phyloP scores from a whole-genome alignment of 1,140 invertebrate genomes.

The Dendrolimus punctatus region DNA sequence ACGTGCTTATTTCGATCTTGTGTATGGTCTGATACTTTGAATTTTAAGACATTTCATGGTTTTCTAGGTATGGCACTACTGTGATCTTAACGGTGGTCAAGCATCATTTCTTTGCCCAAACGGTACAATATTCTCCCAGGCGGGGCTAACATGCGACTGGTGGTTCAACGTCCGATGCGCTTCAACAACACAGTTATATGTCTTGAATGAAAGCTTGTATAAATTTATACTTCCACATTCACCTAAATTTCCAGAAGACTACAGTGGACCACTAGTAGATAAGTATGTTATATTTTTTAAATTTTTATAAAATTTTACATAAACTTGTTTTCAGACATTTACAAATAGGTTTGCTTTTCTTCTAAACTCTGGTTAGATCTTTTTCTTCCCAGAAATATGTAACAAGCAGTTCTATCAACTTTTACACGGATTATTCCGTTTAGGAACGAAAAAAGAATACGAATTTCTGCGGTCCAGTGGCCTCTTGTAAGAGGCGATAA shows the following conservation, averaged over 20 bases:
- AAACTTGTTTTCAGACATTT: no score
- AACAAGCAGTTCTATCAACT: no score
- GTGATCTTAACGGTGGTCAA: constrained; percentile 91
- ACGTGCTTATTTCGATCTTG: no score
- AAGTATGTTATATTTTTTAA: constrained; percentile 65
- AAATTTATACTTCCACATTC: constrained; percentile 89
- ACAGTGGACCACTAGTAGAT: constrained; percentile 87
- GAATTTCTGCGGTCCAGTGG: no score
- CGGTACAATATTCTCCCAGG: constrained; percentile 93
- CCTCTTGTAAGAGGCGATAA: no score
- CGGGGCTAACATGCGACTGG: constrained; percentile 89
- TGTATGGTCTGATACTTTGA: no score
- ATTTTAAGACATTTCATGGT: neutral
- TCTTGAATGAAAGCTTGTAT: constrained; percentile 89
- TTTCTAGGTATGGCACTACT: constrained; percentile 90
- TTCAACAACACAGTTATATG: constrained; percentile 86
- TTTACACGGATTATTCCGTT: no score
- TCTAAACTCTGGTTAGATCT: no score
- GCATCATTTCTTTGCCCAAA: constrained; percentile 93
- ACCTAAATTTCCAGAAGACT: constrained; percentile 91
- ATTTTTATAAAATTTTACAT: no score
- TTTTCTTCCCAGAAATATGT: no score
- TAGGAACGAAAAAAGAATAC: no score
- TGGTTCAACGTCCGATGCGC: constrained; percentile 93
- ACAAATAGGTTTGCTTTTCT: no score